Conservation (phyloP, 2,113 vertebrate genomes). For the Coptodon rendalli region DNA sequence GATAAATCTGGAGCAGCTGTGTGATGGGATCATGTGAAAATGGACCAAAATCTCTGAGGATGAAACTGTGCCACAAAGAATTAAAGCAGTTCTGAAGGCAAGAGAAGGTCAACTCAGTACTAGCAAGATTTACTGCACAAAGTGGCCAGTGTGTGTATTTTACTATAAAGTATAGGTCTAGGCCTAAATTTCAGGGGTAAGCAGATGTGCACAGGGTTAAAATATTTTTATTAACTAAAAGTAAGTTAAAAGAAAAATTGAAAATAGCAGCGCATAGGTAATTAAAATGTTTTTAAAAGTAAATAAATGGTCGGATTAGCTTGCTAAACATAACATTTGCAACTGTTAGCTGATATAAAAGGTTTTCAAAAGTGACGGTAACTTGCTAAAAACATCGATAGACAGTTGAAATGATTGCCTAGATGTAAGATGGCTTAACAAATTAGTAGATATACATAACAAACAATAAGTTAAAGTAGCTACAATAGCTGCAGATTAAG, state of each 20-base stretch:
- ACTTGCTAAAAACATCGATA: neutral
- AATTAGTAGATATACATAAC: neutral
- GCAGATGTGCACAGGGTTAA: no score
- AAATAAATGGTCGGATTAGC: neutral
- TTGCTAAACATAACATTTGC: neutral
- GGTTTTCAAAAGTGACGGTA: neutral
- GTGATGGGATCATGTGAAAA: neutral
- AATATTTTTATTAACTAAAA: neutral
- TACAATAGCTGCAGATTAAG: neutral
- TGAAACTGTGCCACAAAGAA: neutral
- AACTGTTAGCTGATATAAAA: neutral
- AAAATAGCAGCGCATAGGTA: neutral
- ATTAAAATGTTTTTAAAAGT: neutral
- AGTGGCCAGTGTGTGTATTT: neutral
- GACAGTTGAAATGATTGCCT: neutral
- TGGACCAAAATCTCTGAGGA: neutral
- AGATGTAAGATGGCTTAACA: neutral
- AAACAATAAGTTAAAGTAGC: neutral
- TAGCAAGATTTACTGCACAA: neutral
- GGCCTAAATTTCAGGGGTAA: neutral
- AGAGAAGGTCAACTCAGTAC: neutral
- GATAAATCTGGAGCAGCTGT: neutral
- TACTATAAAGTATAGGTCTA: neutral
- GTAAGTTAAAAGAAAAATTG: neutral
- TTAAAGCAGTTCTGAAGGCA: neutral